Base-by-base conservation (phyloP, 2,113 vertebrate genomes). In the Pelusios castaneus region DNA sequence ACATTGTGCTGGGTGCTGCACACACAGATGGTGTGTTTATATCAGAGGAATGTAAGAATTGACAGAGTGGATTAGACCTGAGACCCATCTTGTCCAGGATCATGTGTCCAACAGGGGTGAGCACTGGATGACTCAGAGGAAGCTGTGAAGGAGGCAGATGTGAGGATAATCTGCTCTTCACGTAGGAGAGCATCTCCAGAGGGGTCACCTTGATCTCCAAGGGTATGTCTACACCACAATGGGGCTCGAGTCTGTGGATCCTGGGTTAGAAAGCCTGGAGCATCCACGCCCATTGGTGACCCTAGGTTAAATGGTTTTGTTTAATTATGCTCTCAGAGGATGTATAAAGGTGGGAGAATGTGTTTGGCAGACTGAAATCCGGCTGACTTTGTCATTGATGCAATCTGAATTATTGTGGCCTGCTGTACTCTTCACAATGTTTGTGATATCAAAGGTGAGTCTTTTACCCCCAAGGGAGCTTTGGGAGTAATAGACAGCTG, bases 121-220 rank as follows among this genome's bases (percentile, higher is more conserved):
- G 79, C 89, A 92, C 24, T 29, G 82, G 77, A 52, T 84, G 38
- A 63, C 91, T 80, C 43, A 84, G 75, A 91, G 67, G 19, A 87
- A 85, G 60, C 22, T 45, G 87, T 83, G 55, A 55, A 56, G 82
- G 8, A 78, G 88, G 31, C 49, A 55, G 51, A 11, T 58, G 17
- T 43, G 17, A 77, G 7, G 67, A 89, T 84, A 93, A 24, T 60
- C 90, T 3, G 0, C 41, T 70, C 47, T 78, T 76, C 29, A 51
- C 0, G 34, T 56, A 0, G 4, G 47, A 47, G 47, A 47, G 10
- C 47, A 47, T 47, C 47, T 47, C 47, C 47, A 47, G 6, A 47
- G 10, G 41, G 78, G 60, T 83, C 82, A 84, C 38, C n/a, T 24
- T 58, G 3, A 1, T 89, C 80, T 93, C 58, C 58, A 60, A 31